Base-by-base conservation (phyloP, 2,797 vertebrate genomes). In the Hypotaenidia okinawae region DNA sequence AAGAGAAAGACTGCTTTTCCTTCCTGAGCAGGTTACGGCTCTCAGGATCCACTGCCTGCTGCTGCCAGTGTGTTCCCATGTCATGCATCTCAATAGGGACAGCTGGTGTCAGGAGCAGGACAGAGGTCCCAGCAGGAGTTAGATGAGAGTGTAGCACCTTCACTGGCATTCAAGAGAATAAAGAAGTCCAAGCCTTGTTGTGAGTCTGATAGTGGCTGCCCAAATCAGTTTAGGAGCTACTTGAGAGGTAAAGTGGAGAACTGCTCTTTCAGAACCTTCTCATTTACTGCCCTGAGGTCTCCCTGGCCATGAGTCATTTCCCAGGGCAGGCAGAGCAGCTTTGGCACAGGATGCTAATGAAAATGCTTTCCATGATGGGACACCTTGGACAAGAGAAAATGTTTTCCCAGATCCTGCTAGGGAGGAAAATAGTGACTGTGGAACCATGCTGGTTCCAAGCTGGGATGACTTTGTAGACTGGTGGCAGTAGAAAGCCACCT, bases 41-140 rank as follows among this genome's bases (percentile, higher is more conserved):
- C 62, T 57, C 35, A 30, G 37, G 19, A 23, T 43, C 32, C 47
- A 13, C 23, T 35, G 32, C 0, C 0, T 58, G 45, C 22, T 81
- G 18, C 52, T 70, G 77, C 24, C 41, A 59, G 7, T 55, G 51
- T 52, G 54, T 64, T 64, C 51, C 57, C 25, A 7, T 21, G 21
- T 9, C 67, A 32, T 1, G 3, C 0, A 1, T n/a, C 21, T 18
- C 37, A 9, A 4, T 10, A 19, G 4, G 39, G 47, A 58, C 25
- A 37, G 32, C 0, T n/a, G 52, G 9, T 37, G 52, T 14, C 35
- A 85, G 32, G 28, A 76, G 23, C 39, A 49, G 69, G 52, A 59
- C 10, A 13, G 13, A 27, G 51, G 6, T 61, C 14, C 39, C 47
- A 66, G 33, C 16, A 72, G 25, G 6, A 80, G 9, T 30, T n/a